Percentiles rank a stretch among this genome's conserved stretches.
Evolutionary conservation across 92 coral and sea anemone genomes (phyloP).

Genomic region (Nematostella vectensis): DNA sequence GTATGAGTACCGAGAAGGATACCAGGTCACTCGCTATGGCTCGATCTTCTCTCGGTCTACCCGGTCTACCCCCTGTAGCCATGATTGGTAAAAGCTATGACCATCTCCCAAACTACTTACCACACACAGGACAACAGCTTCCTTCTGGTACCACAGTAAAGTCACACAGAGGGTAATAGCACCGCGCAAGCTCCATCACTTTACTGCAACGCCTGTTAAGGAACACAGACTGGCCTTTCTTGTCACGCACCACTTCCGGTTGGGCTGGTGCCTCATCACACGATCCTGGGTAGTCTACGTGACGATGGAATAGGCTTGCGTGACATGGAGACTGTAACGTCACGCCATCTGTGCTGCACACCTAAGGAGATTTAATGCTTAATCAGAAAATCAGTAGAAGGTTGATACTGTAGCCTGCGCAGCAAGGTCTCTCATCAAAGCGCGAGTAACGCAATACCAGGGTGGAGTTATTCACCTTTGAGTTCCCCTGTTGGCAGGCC

Average conservation of each 20-base stretch:
- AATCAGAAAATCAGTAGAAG: no score
- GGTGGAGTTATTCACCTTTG: no score
- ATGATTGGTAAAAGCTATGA: no score
- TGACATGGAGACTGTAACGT: constrained; percentile 58
- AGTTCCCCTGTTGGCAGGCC: no score
- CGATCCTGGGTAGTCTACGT: constrained; percentile 79
- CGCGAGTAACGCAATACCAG: no score
- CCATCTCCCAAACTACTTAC: no score
- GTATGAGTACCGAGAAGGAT: constrained; percentile 15
- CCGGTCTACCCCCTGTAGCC: no score
- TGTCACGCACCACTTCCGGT: constrained; percentile 28
- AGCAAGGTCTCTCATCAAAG: no score
- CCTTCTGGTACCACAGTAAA: constrained; percentile 69
- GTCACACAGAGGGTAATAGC: constrained; percentile 36
- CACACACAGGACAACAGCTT: constrained; percentile 87
- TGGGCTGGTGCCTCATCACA: constrained; percentile 62
- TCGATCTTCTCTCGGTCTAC: no score
- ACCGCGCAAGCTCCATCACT: constrained; percentile 51
- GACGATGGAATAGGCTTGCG: constrained; percentile 44
- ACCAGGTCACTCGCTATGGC: constrained; percentile 47
- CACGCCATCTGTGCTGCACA: constrained; percentile 81
- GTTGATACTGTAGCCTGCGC: no score
- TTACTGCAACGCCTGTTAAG: constrained; percentile 56
- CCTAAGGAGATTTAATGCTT: constrained; percentile 30
- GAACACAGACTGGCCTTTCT: constrained; percentile 7